phyloP scores from a whole-genome alignment of 64 coral and sea anemone genomes.

The Porites australiensis region DNA sequence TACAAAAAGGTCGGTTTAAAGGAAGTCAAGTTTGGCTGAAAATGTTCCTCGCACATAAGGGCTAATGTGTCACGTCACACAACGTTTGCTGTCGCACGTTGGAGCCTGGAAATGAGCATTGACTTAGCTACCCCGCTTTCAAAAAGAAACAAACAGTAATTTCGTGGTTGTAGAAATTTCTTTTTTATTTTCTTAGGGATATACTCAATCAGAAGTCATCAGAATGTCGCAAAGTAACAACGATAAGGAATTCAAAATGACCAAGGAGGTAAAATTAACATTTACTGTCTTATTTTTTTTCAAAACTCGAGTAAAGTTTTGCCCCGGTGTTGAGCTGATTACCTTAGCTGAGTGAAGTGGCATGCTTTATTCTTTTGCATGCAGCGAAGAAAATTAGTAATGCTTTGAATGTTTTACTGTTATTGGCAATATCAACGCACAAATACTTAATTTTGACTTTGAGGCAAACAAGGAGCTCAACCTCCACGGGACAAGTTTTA shows the following conservation, averaged over 20 bases:
- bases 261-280: constrained; percentile 71
- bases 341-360: background rate
- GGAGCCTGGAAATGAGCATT: background rate
- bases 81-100: background rate
- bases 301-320: background rate
- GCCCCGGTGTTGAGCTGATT: background rate
- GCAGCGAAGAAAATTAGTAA: too few species aligned
- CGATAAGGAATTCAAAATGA: constrained; percentile 86
- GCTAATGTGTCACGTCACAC: too few species aligned
- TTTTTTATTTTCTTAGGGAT: background rate
- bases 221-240: constrained; percentile 67
- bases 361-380: too few species aligned
- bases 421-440: background rate
- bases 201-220: background rate
- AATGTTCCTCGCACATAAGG: too few species aligned
- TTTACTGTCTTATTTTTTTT: background rate
- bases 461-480: too few species aligned
- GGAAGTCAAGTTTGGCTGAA: too few species aligned
- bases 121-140: constrained; percentile 32
- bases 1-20: too few species aligned
- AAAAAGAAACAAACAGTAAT: background rate
- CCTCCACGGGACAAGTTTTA: too few species aligned
- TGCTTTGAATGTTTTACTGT: too few species aligned
- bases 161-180: background rate
- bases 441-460: too few species aligned